Base-by-base conservation (phyloP, 2,888 invertebrate species). In the Dicyrtoma fusca region DNA sequence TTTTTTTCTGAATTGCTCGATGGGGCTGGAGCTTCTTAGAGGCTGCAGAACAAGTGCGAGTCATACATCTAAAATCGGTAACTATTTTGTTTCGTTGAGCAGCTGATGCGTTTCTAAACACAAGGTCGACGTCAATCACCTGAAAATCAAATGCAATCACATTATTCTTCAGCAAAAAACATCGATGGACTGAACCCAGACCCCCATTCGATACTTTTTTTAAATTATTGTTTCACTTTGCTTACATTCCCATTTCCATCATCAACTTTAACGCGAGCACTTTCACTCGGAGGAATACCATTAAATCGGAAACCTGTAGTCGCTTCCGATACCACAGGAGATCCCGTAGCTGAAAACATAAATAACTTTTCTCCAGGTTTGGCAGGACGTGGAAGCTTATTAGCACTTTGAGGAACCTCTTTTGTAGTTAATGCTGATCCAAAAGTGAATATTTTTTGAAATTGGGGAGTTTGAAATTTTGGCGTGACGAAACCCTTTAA, bases 351-450 rank as follows among this genome's bases (percentile, higher is more conserved):
- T 14, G 77, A 78, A 72, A 72, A 79, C 21, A 57, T 42, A 26
- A 45, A 69, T 5, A 72, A 62, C 11, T 74, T 25, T 69, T 79
- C 79, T 51, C 79, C 79, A 13, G 79, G 79, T 65, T 77, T 77
- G 0, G 74, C 64, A n/a, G 65, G 25, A 44, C 79, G 73, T 0
- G 77, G 71, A 1, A 70, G 62, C 45, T 76, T 77, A 61, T 42
- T 53, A 1, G 57, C 45, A 10, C 26, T 53, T 3, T 42, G 17
- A 17, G 61, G 34, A 11, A 42, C 11, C 4, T 6, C 44, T 26
- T 10, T 49, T n/a, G 42, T 5, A n/a, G 11, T 6, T 6, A 55
- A 55, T 13, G 42, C 26, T 14, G 61, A 61, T 17, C 21, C 61
- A 34, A 61, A 61, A 42, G 13, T 61, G 19, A 49, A 34, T 34